Evolutionary conservation across 2,797 vertebrate species (phyloP), one percentile per base, ranked within the genome.

Genomic region (Pseudochirops cupreus): DNA sequence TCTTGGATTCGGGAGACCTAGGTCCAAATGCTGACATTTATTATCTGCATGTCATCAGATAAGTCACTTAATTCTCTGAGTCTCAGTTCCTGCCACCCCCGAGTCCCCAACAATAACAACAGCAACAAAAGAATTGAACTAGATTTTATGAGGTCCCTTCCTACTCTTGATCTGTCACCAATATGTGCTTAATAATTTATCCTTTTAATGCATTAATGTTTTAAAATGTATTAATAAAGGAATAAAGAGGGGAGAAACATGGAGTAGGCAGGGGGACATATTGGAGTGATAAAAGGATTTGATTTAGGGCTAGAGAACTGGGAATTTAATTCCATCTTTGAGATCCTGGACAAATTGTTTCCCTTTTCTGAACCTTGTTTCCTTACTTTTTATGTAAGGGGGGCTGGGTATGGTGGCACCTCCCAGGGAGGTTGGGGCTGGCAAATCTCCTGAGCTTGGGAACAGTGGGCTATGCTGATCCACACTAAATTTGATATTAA

Each of bases 161-260:
- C 18, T 82, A 4, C 9, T 82, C 21, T 46, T 12, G 2, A 82
- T 46, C 39, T 82, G 11, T 82, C 39, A 82, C 18, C 39, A 82
- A 7, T 24, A 26, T 46, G 9, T 46, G 39, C 3, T 82, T 46
- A 82, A 46, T 46, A 82, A 82, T 82, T 82, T 82, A 82, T 82
- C 18, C 74, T 82, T 46, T 82, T 82, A 82, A 46, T 46, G 46
- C 33, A 82, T 46, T 46, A 11, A 7, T 2, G 46, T 46, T 82
- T 82, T 24, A 74, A 82, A 82, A 82, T 82, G n/a, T 82, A 74
- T 74, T 74, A 82, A 82, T 82, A 82, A 82, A 82, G n/a, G n/a
- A 82, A 82, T 21, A 82, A 46, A 82, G 74, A 46, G n/a, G 18
- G n/a, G 6, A 46, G 33, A 39, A 33, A 62, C 3, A 24, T 74